Evolutionary conservation across 2,113 vertebrate genomes (phyloP).

Genomic region (Heterotis niloticus): DNA sequence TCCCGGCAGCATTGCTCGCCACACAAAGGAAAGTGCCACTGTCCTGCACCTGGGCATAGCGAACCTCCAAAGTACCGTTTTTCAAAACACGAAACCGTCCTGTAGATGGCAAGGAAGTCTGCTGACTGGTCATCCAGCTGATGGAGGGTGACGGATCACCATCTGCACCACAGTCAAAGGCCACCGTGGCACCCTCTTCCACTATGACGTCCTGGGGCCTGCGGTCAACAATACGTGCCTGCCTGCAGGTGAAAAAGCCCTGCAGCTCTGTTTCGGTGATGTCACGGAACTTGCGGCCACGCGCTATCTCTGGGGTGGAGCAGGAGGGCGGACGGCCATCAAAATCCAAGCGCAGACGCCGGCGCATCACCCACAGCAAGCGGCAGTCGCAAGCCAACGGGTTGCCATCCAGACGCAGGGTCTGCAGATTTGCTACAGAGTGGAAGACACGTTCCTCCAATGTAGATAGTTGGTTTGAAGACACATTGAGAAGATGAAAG

Average conservation of each 20-base stretch:
- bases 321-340: constrained; percentile 73
- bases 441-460: constrained; percentile 78
- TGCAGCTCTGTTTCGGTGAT: constrained; percentile 73
- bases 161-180: constrained; percentile 74
- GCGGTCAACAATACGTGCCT: constrained; percentile 63
- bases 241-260: constrained; percentile 71
- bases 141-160: constrained; percentile 73
- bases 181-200: constrained; percentile 67
- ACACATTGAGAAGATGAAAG: constrained; percentile 76
- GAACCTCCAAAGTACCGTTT: constrained; percentile 77
- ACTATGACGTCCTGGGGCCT: constrained; percentile 62
- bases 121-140: constrained; percentile 73
- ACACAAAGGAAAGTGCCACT: constrained; percentile 72
- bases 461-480: constrained; percentile 73
- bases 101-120: constrained; percentile 50
- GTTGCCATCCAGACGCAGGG: constrained; percentile 74
- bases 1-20: constrained; percentile 76
- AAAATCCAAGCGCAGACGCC: constrained; percentile 68
- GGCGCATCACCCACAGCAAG: constrained; percentile 77
- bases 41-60: constrained; percentile 71
- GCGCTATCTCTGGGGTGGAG: constrained; percentile 54
- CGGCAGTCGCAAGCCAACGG: constrained; percentile 83
- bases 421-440: constrained; percentile 73
- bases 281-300: constrained; percentile 67
- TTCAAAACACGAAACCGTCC: constrained; percentile 69